phyloP scores from a whole-genome alignment of 2,797 vertebrate species.

The Etheostoma nigrum region DNA sequence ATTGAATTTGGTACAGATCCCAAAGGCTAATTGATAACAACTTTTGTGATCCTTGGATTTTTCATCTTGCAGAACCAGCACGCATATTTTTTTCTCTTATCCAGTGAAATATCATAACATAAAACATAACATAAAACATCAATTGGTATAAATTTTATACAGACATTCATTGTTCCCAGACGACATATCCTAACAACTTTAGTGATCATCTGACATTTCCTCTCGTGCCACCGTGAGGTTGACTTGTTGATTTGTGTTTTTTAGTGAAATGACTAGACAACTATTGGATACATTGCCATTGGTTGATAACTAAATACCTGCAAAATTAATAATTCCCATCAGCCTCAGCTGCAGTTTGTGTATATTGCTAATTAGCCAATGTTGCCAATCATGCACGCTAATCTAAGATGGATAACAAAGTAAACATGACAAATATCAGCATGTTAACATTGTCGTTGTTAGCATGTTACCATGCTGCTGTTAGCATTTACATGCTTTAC shows the following conservation, averaged over 20 bases:
- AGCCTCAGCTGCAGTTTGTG: too few species aligned
- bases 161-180: not conserved
- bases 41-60: not conserved
- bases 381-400: too few species aligned
- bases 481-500: too few species aligned
- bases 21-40: not conserved
- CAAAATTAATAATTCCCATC: not conserved
- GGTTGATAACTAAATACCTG: not conserved
- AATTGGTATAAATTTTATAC: not conserved
- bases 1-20: not conserved
- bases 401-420: too few species aligned
- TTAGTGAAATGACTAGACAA: not conserved
- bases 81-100: not conserved
- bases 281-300: not conserved
- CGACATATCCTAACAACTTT: not conserved
- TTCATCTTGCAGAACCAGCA: slow-evolving; percentile 2
- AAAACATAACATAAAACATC: not conserved
- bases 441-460: too few species aligned
- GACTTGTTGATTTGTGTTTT: not conserved
- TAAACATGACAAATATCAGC: too few species aligned
- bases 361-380: too few species aligned
- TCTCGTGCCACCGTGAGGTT: not conserved
- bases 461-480: too few species aligned
- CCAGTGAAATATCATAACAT: not conserved
- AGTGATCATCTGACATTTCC: too few species aligned